These are phyloP conservation scores for Sebastes trivittatus DNA, from an alignment of 2,797 vertebrate genomes.

Conservation along the genomic window DNA sequence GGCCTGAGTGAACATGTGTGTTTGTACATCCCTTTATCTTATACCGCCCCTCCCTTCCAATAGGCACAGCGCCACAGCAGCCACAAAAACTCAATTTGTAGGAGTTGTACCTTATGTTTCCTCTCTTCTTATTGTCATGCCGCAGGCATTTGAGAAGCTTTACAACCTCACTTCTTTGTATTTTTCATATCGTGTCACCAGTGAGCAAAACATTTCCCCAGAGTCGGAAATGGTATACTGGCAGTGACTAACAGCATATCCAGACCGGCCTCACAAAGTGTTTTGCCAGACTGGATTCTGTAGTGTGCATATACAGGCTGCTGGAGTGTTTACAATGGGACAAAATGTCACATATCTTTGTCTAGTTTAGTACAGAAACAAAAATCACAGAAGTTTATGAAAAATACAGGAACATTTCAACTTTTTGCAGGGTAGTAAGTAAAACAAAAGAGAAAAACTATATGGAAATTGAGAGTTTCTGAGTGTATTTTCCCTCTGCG, in stretches of 20 bases:
- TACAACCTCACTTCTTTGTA: conserved; percentile 56
- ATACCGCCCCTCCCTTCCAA: conserved; percentile 11
- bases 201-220: conserved; percentile 70
- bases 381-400: conserved; percentile 15
- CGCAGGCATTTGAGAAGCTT: conserved; percentile 44
- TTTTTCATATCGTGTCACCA: conserved; percentile 67
- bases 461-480: conserved; percentile 24
- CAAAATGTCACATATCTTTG: conserved; percentile 33
- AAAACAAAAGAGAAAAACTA: conserved; percentile 7
- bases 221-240: conserved; percentile 77
- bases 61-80: background rate
- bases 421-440: background rate
- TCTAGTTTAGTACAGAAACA: conserved; percentile 4
- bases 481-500: background rate
- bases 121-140: conserved; percentile 24
- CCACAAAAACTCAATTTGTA: conserved; percentile 16
- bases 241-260: conserved; percentile 78
- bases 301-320: conserved; percentile 36
- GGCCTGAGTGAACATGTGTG: conserved; percentile 30
- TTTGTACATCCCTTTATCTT: conserved; percentile 42
- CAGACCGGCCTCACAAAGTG: conserved; percentile 74
- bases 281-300: conserved; percentile 76
- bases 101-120: background rate
- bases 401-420: conserved; percentile 10
- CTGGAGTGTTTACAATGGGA: conserved; percentile 52